Conservation (phyloP, 2,113 vertebrate genomes). For the Megaptera novaeangliae region DNA sequence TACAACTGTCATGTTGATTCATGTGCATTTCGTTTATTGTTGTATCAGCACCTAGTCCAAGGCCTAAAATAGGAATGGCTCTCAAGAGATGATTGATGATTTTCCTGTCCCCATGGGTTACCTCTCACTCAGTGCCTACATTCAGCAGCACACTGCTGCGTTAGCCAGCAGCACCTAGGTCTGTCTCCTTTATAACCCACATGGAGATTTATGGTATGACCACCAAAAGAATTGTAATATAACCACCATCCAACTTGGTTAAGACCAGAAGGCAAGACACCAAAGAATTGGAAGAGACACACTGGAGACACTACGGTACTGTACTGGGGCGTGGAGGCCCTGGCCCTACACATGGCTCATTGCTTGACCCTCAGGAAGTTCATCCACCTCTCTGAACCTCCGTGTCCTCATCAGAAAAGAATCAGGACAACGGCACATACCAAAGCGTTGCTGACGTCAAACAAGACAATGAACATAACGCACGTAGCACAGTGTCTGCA, state of each 20-base stretch:
- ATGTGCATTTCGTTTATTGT: neutral
- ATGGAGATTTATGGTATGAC: neutral
- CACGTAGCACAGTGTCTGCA: rapidly evolving
- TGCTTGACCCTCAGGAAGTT: neutral
- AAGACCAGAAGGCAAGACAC: neutral
- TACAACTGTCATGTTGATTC: neutral
- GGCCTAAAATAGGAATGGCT: neutral
- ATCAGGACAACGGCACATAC: rapidly evolving
- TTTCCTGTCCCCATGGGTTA: neutral
- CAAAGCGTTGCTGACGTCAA: neutral
- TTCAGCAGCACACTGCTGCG: neutral
- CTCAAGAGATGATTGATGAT: neutral
- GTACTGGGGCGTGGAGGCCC: neutral
- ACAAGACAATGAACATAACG: neutral
- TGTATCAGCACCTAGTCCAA: neutral
- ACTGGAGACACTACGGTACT: neutral
- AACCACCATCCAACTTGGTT: neutral
- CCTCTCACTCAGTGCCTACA: neutral
- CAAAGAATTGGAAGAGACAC: neutral
- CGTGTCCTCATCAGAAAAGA: neutral
- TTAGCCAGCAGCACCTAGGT: neutral
- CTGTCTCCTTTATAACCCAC: neutral
- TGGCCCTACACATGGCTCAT: neutral
- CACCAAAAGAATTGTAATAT: neutral
- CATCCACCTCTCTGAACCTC: neutral